phyloP scores from a whole-genome alignment of 2,888 invertebrate genomes.

The Stenichneumon culpator region DNA sequence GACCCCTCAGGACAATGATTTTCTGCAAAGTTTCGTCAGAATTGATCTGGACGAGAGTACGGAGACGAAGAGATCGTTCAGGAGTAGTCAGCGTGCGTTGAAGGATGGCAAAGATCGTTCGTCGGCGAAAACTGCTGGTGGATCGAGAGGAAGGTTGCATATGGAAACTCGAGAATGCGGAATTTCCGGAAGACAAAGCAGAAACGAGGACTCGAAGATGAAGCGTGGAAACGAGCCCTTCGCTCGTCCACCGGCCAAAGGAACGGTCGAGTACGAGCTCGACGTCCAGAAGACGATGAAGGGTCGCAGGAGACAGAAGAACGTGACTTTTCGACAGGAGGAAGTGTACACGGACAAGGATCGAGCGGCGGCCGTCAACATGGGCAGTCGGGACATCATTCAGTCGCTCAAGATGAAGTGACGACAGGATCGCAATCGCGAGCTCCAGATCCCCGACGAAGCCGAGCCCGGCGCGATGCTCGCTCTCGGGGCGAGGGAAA shows the following conservation, averaged over 20 bases:
- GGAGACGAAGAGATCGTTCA: slow-evolving; percentile 53
- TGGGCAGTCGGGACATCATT: slow-evolving; percentile 95
- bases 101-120: slow-evolving; percentile 63
- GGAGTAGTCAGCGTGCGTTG: slow-evolving; percentile 24
- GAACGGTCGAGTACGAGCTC: slow-evolving; percentile 77
- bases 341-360: slow-evolving; percentile 96
- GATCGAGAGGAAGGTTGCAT: slow-evolving; percentile 43
- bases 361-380: slow-evolving; percentile 94
- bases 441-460: slow-evolving; percentile 91
- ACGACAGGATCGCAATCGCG: slow-evolving; percentile 91
- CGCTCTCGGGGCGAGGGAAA: slow-evolving; percentile 91
- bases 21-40: slow-evolving; percentile 92
- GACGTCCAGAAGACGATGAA: slow-evolving; percentile 81
- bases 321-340: slow-evolving; percentile 85
- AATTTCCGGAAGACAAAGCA: slow-evolving; percentile 54
- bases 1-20: slow-evolving; percentile 89
- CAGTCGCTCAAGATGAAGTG: slow-evolving; percentile 93
- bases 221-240: slow-evolving; percentile 40
- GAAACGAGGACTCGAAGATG: slow-evolving; percentile 50
- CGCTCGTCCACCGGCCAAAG: slow-evolving; percentile 66
- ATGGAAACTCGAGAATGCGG: slow-evolving; percentile 61
- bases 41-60: slow-evolving; percentile 87
- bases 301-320: slow-evolving; percentile 78
- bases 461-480: slow-evolving; percentile 92
- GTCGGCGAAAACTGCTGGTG: slow-evolving; percentile 40